These are phyloP conservation scores for Rhopilema esculentum DNA, from an alignment of 30 jellyfish, hydroid and myxozoan genomes.

Conservation along the genomic window DNA sequence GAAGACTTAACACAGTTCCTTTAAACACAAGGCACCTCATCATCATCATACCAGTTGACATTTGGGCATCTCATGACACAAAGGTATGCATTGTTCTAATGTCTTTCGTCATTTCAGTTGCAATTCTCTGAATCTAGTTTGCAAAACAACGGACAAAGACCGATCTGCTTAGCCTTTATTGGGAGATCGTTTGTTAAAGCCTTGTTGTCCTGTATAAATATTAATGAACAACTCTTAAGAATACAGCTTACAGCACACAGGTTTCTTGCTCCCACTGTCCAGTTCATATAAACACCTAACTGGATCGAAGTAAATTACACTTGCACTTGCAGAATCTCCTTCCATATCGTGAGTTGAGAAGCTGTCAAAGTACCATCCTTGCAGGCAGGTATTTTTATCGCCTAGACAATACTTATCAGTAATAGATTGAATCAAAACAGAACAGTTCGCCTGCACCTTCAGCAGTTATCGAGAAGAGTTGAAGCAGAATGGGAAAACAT, in stretches of 20 bases:
- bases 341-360: neutral
- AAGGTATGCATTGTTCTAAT: neutral
- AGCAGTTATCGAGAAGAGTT: neutral
- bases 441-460: neutral
- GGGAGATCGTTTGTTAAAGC: conserved; percentile 66
- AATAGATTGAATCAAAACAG: neutral
- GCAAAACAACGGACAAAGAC: conserved; percentile 63
- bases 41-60: neutral
- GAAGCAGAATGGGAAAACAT: conserved; percentile 90
- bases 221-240: conserved; percentile 57
- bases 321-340: conserved; percentile 1
- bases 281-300: conserved; percentile 16
- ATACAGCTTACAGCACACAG: conserved; percentile 31
- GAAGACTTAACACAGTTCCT: neutral
- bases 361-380: neutral
- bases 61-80: neutral
- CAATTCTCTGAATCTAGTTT: conserved; percentile 30
- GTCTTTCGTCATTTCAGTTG: conserved; percentile 47
- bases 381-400: neutral
- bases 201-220: conserved; percentile 56
- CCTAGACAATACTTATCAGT: neutral
- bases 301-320: neutral
- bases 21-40: neutral
- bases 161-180: conserved; percentile 59
- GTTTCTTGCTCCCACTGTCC: conserved; percentile 40